phyloP scores from a whole-genome alignment of 2,113 vertebrate genomes.

The Egretta garzetta region DNA sequence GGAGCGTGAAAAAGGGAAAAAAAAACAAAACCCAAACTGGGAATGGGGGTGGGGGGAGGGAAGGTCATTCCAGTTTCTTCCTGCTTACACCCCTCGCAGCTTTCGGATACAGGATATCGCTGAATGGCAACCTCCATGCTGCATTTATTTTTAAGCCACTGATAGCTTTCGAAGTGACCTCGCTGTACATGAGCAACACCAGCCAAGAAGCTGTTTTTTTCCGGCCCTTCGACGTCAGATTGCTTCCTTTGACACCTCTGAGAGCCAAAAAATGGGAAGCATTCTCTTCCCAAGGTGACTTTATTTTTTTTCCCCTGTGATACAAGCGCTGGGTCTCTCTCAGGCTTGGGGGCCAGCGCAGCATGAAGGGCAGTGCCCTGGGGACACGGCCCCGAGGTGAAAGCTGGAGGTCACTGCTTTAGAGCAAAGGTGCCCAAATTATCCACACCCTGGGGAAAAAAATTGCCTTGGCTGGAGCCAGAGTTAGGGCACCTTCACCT shows the following conservation, averaged over 20 bases:
- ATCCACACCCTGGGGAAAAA: neutral
- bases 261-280: constrained; percentile 71
- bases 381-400: neutral
- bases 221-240: constrained; percentile 70
- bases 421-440: neutral
- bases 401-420: neutral
- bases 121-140: constrained; percentile 61
- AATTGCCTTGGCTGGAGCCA: neutral
- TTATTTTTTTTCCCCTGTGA: neutral
- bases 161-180: constrained; percentile 66
- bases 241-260: constrained; percentile 77
- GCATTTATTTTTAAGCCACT: constrained; percentile 64
- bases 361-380: neutral
- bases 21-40: neutral
- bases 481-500: neutral
- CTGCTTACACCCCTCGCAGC: constrained; percentile 11
- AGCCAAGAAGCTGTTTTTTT: constrained; percentile 70
- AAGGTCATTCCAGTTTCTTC: constrained; percentile 40
- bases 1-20: neutral
- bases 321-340: neutral
- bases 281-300: constrained; percentile 64
- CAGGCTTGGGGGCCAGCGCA: neutral
- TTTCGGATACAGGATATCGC: constrained; percentile 63
- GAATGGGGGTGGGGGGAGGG: neutral
- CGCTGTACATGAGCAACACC: neutral